Evolutionary conservation across 2,113 vertebrate species (phyloP).

Genomic region (Indicator maculatus): DNA sequence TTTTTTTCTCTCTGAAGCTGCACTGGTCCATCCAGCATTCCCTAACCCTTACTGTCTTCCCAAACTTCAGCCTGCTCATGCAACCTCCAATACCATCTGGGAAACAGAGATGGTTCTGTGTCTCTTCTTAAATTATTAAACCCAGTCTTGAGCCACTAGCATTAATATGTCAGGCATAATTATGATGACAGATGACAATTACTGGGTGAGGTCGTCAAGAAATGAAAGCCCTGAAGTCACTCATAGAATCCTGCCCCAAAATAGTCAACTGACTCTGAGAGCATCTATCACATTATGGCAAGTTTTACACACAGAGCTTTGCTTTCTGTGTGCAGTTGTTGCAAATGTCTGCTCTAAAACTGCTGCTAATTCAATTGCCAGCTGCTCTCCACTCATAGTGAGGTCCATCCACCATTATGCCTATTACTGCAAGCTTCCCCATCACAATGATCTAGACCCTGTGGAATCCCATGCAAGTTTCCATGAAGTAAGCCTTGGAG

Average conservation of each 20-base stretch:
- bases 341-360: background rate
- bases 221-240: background rate
- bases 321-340: background rate
- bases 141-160: background rate
- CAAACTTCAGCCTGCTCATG: background rate
- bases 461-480: background rate
- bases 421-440: background rate
- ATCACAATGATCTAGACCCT: background rate
- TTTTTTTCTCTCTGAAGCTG: background rate
- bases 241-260: background rate
- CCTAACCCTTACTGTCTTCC: background rate
- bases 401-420: background rate
- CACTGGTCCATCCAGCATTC: background rate
- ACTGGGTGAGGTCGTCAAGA: background rate
- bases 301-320: background rate
- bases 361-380: background rate
- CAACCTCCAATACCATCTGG: background rate
- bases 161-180: background rate
- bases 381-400: accelerated
- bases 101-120: background rate
- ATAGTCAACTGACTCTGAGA: background rate
- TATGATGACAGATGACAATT: background rate
- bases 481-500: background rate
- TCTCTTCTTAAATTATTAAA: background rate
- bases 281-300: background rate